Conservation (phyloP, 2,797 vertebrate species). For the Vespertilio murinus region DNA sequence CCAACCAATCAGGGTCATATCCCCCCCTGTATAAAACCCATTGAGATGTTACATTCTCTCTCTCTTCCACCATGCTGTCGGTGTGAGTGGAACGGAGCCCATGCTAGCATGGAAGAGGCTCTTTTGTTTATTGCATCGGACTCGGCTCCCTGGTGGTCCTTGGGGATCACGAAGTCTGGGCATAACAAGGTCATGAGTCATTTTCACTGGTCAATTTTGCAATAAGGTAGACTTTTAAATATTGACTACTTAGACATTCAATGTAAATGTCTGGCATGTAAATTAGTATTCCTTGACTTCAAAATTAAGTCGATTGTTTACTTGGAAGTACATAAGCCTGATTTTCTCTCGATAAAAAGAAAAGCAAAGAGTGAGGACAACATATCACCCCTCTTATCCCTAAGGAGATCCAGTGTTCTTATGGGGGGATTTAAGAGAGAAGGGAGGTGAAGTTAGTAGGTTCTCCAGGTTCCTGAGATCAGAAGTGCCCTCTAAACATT, state of each 20-base stretch:
- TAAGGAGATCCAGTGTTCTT: neutral
- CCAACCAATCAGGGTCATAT: too few species aligned
- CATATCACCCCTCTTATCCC: neutral
- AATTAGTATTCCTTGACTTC: neutral
- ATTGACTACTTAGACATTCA: neutral
- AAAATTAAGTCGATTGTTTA: constrained; percentile 16
- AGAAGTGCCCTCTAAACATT: neutral
- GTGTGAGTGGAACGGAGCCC: too few species aligned
- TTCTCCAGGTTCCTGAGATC: neutral
- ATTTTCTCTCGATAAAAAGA: neutral
- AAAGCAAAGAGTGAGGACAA: neutral
- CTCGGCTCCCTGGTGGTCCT: too few species aligned
- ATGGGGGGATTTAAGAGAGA: neutral
- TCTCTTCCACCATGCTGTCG: too few species aligned
- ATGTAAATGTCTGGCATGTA: neutral
- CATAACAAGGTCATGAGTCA: neutral
- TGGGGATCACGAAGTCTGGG: too few species aligned
- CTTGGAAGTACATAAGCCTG: neutral
- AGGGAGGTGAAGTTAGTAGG: neutral
- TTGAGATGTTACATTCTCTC: too few species aligned
- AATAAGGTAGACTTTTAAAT: constrained; percentile 14
- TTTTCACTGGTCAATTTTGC: neutral
- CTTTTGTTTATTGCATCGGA: too few species aligned
- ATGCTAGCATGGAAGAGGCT: too few species aligned
- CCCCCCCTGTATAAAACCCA: too few species aligned